Evolutionary conservation across 2,888 invertebrate genomes (phyloP).

Genomic region (Altica lythri): DNA sequence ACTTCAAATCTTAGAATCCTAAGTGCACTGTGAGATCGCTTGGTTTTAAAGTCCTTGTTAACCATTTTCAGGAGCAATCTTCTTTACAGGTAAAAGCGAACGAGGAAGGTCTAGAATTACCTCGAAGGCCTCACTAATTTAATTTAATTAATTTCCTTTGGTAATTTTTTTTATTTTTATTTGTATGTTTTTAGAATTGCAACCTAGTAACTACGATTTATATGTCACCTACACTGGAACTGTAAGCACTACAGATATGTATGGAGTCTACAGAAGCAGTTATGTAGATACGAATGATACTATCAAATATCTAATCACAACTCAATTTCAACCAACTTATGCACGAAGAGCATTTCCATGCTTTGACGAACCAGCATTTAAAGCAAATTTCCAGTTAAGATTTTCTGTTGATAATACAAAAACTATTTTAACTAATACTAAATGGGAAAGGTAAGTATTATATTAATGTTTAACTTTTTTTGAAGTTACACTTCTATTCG

Average conservation of each 20-base stretch:
- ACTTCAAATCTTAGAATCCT: no score
- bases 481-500: no score
- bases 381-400: constrained; percentile 65
- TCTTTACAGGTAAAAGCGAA: neutral
- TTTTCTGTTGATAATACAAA: constrained; percentile 56
- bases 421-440: constrained; percentile 38
- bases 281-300: constrained; percentile 28
- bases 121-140: neutral
- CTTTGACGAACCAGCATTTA: constrained; percentile 73
- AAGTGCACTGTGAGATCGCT: no score
- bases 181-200: neutral
- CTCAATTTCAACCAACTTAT: constrained; percentile 70
- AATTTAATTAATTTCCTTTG: neutral
- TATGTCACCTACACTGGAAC: constrained; percentile 16
- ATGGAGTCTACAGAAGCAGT: constrained; percentile 59
- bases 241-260: constrained; percentile 50
- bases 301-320: constrained; percentile 65
- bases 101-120: neutral
- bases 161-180: neutral
- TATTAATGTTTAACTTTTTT: neutral
- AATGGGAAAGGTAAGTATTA: neutral
- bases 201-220: neutral
- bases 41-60: no score
- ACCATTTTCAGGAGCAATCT: no score
- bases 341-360: constrained; percentile 76